A percentile compares a stretch with the other conserved stretches of the same genome.
phyloP scores from a whole-genome alignment of 2,888 invertebrate genomes.

The Pristionchus arcanus region DNA sequence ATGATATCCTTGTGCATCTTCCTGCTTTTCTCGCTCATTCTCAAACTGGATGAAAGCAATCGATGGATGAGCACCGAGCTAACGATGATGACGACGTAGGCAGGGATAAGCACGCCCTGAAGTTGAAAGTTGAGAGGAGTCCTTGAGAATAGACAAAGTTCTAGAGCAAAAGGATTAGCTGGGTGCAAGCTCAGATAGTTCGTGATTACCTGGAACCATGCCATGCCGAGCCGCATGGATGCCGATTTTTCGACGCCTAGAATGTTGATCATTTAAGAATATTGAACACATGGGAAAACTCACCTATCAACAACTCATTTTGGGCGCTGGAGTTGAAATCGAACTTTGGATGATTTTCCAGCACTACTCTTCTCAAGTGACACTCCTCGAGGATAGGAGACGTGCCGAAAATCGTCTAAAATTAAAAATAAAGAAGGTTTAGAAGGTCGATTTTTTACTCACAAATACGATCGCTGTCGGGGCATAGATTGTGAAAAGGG shows the following conservation, averaged over 20 bases:
- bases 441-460: not conserved
- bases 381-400: not conserved
- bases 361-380: not conserved
- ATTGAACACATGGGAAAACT: not conserved
- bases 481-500: not conserved
- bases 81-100: conserved; percentile 9
- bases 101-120: not conserved
- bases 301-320: not conserved
- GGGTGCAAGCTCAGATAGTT: not conserved
- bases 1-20: conserved; percentile 23
- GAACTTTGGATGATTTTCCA: not conserved
- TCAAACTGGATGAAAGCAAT: not conserved
- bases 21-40: conserved; percentile 16
- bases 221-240: not conserved
- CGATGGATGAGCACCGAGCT: not conserved
- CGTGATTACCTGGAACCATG: not conserved
- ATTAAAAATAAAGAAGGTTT: not conserved
- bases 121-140: not conserved
- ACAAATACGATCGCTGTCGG: not conserved
- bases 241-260: not conserved
- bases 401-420: conserved; percentile 5
- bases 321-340: not conserved
- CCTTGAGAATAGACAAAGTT: not conserved
- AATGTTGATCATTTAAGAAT: not conserved
- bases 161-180: not conserved